These are phyloP conservation scores for Invenusta paracnida DNA, from an alignment of 2,888 invertebrate genomes.

Conservation along the genomic window DNA sequence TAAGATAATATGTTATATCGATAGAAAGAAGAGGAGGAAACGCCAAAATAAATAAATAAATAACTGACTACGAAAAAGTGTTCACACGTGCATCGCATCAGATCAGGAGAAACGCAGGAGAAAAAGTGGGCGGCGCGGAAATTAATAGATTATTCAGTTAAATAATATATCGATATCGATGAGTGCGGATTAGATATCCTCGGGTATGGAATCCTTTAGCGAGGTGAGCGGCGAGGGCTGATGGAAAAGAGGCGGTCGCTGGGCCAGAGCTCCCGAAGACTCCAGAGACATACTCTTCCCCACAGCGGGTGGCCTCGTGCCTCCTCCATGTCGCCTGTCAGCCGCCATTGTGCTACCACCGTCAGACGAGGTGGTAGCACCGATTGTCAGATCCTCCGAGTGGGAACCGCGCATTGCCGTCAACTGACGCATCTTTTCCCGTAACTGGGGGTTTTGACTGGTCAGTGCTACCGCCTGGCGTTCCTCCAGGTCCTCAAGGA, in stretches of 20 bases:
- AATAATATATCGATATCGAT: no score
- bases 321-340: background rate
- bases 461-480: background rate
- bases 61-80: no score
- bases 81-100: no score
- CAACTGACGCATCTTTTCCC: background rate
- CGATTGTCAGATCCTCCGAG: background rate
- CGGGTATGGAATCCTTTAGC: background rate
- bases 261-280: background rate
- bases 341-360: background rate
- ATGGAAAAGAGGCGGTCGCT: background rate
- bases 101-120: no score
- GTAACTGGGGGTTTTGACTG: background rate
- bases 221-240: background rate
- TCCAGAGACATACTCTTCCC: constrained; percentile 7
- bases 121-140: no score
- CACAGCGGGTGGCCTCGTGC: background rate
- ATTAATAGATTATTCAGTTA: no score
- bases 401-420: background rate
- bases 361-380: background rate
- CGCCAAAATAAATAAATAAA: no score
- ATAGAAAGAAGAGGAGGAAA: no score
- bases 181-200: background rate
- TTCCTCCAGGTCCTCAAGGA: constrained; percentile 90
- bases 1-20: no score